These are phyloP conservation scores for Rhynchopsitta pachyrhyncha DNA, from an alignment of 2,113 vertebrate species.

Conservation along the genomic window DNA sequence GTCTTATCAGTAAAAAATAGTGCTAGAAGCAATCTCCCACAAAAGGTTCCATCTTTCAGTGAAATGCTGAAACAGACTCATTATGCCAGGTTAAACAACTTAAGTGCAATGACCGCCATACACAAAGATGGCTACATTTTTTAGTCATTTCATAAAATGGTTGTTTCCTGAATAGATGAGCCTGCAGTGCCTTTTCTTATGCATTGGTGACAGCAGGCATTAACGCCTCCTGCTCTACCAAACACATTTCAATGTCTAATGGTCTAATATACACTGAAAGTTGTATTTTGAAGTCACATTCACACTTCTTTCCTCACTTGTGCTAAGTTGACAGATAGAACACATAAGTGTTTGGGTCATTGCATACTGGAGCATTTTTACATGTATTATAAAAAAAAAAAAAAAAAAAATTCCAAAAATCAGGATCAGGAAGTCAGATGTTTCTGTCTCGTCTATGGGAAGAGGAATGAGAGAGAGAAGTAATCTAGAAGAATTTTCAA, in stretches of 20 bases:
- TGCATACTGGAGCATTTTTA: background rate
- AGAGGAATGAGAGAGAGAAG: background rate
- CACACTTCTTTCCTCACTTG: background rate
- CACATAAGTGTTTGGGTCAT: background rate
- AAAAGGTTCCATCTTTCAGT: background rate
- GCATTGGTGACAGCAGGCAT: background rate
- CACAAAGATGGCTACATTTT: background rate
- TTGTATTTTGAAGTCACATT: background rate
- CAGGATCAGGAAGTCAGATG: background rate
- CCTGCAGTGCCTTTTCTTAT: background rate
- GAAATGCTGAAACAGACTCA: background rate
- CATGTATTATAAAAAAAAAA: background rate
- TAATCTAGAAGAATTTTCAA: background rate
- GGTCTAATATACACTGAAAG: background rate
- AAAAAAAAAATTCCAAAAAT: fast-evolving
- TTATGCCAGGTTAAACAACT: background rate
- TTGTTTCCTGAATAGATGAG: background rate
- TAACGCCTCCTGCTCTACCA: background rate
- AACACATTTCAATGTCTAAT: background rate
- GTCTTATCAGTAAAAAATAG: background rate
- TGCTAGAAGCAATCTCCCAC: background rate
- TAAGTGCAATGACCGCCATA: background rate
- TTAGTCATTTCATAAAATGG: background rate
- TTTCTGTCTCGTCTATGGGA: background rate
- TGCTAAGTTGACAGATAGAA: background rate